A percentile compares a stretch with the other conserved stretches of the same genome.
These are phyloP conservation scores for Scartelaos histophorus DNA, from an alignment of 2,113 vertebrate species.

Conservation along the genomic window DNA sequence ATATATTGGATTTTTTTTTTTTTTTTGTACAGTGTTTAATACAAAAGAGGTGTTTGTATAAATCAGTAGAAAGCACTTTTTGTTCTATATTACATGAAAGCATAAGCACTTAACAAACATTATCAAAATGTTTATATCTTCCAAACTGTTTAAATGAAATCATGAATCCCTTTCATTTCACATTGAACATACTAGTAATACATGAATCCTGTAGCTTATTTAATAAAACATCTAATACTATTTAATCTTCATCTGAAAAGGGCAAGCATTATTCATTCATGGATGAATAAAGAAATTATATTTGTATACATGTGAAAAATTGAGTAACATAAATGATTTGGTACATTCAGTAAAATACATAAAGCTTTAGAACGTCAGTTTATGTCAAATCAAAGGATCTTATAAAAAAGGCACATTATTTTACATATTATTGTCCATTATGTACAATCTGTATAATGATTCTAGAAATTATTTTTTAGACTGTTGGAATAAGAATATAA, in stretches of 20 bases:
- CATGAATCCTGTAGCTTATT: neutral
- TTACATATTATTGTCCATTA: neutral
- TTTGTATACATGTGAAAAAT: neutral
- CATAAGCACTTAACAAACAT: constrained; percentile 8
- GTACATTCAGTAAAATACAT: neutral
- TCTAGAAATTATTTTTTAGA: neutral
- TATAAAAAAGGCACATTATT: neutral
- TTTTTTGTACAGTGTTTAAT: constrained; percentile 22
- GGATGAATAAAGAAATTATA: neutral
- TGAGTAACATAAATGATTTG: neutral
- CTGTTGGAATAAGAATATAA: neutral
- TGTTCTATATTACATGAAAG: neutral
- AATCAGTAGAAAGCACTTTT: neutral
- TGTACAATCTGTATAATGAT: neutral
- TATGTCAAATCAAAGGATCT: neutral
- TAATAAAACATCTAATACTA: neutral
- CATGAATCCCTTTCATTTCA: neutral
- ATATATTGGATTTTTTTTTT: neutral
- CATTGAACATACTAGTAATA: neutral
- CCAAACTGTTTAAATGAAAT: neutral
- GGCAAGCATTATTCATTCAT: neutral
- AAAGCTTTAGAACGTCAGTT: constrained; percentile 1
- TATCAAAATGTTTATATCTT: neutral
- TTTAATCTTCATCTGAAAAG: neutral
- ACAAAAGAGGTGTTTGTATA: constrained; percentile 5